phyloP scores from a whole-genome alignment of 2,113 vertebrate genomes.

The Embiotoca jacksoni region DNA sequence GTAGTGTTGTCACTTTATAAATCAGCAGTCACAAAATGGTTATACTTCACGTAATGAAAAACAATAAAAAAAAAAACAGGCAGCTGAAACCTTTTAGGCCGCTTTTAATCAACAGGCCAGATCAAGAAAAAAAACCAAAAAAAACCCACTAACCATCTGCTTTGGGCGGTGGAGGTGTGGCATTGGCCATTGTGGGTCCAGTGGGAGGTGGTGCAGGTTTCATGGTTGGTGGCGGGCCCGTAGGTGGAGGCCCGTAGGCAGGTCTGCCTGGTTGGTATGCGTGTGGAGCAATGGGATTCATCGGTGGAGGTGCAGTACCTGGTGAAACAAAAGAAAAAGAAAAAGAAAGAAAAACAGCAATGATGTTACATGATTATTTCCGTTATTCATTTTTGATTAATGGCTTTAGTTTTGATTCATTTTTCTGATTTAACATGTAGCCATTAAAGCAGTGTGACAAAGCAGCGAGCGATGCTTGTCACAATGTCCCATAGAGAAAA shows the following conservation, averaged over 20 bases:
- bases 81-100: too few species aligned
- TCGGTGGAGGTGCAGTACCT: constrained; percentile 83
- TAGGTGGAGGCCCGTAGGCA: constrained; percentile 82
- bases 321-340: constrained; percentile 7
- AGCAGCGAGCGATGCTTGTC: not conserved
- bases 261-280: constrained; percentile 84
- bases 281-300: constrained; percentile 83
- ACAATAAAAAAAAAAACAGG: too few species aligned
- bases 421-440: not conserved
- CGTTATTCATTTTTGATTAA: too few species aligned
- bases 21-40: not conserved
- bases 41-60: not conserved
- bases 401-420: too few species aligned
- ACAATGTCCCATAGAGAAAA: not conserved
- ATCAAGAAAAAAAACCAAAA: not conserved
- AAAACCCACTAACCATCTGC: constrained; percentile 84
- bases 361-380: not conserved
- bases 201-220: constrained; percentile 74
- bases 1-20: not conserved
- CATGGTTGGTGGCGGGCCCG: constrained; percentile 73
- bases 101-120: too few species aligned
- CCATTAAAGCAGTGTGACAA: constrained; percentile 1
- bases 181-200: constrained; percentile 73
- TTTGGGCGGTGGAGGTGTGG: constrained; percentile 67
- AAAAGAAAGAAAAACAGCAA: not conserved